Percentiles rank a stretch among this genome's conserved stretches.
Evolutionary conservation across 2,113 vertebrate genomes (phyloP).

Genomic region (Paralichthys olivaceus): DNA sequence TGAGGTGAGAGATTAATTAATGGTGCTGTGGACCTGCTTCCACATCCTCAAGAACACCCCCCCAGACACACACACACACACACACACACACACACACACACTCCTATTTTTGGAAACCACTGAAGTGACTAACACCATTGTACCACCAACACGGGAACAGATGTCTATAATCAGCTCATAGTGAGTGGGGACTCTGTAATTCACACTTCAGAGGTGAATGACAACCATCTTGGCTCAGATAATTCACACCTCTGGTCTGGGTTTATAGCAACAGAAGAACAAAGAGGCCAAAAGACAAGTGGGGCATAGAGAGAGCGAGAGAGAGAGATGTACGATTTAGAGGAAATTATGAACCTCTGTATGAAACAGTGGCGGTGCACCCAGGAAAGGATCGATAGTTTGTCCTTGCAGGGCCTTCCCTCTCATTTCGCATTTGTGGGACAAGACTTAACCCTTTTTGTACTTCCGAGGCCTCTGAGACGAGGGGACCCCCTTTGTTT

Average conservation of each 20-base stretch:
- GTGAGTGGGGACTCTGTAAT: constrained; percentile 33
- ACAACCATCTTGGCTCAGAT: constrained; percentile 40
- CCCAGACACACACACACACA: neutral
- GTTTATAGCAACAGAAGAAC: constrained; percentile 29
- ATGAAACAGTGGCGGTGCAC: constrained; percentile 42
- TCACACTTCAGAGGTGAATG: constrained; percentile 54
- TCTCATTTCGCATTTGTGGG: constrained; percentile 53
- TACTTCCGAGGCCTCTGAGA: constrained; percentile 12
- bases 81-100: neutral
- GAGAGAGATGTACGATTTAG: constrained; percentile 47
- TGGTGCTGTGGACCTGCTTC: neutral
- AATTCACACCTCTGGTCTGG: constrained; percentile 41
- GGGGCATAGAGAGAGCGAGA: neutral
- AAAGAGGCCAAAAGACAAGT: constrained; percentile 13
- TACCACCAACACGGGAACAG: constrained; percentile 44
- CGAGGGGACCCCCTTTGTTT: constrained; percentile 11
- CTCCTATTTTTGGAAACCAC: constrained; percentile 25
- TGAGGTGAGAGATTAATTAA: constrained; percentile 1
- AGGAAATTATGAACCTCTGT: constrained; percentile 43
- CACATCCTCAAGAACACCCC: neutral
- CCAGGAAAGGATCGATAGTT: constrained; percentile 55
- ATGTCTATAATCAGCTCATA: constrained; percentile 44
- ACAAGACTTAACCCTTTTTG: constrained; percentile 54
- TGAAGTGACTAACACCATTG: constrained; percentile 32
- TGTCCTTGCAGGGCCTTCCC: constrained; percentile 68